Evolutionary conservation across 2,888 invertebrate species (phyloP).

Genomic region (Drosophila formosana): DNA sequence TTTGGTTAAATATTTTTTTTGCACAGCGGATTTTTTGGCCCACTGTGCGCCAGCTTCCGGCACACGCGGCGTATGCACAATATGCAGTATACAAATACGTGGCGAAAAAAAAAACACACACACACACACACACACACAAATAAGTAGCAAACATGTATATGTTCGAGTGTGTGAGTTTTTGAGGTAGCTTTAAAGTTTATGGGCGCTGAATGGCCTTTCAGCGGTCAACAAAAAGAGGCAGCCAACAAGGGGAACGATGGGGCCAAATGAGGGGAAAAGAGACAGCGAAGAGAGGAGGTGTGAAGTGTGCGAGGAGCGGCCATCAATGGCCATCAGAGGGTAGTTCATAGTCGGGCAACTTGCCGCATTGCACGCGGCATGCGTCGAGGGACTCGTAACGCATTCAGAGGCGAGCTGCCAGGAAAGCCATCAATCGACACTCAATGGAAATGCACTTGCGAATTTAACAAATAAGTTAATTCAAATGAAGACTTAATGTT

Average conservation of each 20-base stretch:
- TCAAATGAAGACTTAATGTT: too few relatives aligned
- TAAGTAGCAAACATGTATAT: conserved; percentile 9
- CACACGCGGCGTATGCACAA: conserved; percentile 66
- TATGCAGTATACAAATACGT: conserved; percentile 46
- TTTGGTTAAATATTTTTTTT: too few relatives aligned
- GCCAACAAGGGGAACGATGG: too few relatives aligned
- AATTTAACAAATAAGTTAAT: not conserved
- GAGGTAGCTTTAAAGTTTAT: conserved; percentile 37
- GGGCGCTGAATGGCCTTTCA: conserved; percentile 36
- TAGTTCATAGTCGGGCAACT: conserved; percentile 24
- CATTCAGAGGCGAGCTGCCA: conserved; percentile 1
- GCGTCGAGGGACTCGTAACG: conserved; percentile 47
- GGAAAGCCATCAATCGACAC: conserved; percentile 31
- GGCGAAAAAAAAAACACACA: conserved; percentile 14
- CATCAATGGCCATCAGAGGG: not conserved
- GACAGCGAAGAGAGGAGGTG: not conserved
- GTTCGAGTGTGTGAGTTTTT: conserved; percentile 1
- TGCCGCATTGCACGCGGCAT: conserved; percentile 40
- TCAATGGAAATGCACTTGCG: not conserved
- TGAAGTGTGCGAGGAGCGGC: conserved; percentile 23
- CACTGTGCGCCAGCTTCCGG: conserved; percentile 45
- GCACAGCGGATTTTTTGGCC: too few relatives aligned
- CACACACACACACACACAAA: conserved; percentile 1
- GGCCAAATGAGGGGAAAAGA: not conserved
- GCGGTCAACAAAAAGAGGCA: conserved; percentile 17